These are phyloP conservation scores for Entomobrya multifasciata DNA, from an alignment of 2,888 invertebrate species.

Conservation along the genomic window DNA sequence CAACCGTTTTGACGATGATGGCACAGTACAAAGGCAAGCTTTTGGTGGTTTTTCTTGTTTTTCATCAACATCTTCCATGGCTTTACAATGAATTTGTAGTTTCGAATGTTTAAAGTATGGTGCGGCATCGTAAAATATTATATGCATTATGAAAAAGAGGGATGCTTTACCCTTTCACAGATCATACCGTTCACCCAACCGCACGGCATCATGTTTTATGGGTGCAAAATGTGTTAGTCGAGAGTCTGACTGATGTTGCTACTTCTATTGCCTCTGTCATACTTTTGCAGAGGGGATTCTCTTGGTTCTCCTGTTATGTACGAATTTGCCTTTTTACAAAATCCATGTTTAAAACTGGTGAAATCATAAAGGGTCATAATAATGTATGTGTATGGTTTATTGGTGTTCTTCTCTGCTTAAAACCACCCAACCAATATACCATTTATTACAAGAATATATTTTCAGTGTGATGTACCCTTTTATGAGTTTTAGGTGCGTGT, in stretches of 20 bases:
- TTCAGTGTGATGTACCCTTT: neutral
- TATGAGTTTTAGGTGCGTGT: no score
- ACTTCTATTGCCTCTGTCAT: neutral
- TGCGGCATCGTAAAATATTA: no score
- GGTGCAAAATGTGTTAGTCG: conserved; percentile 31
- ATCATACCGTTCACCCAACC: conserved; percentile 21
- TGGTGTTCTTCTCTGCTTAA: conserved; percentile 28
- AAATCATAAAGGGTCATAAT: conserved; percentile 49
- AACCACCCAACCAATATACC: conserved; percentile 27
- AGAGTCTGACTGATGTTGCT: neutral
- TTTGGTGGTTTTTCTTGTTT: conserved; percentile 37
- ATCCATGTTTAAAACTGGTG: conserved; percentile 35
- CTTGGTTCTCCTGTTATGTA: no score
- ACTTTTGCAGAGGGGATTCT: neutral
- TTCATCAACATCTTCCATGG: neutral
- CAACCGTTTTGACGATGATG: neutral
- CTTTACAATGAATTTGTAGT: conserved; percentile 26
- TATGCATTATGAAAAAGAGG: conserved; percentile 20
- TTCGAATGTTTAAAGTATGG: neutral
- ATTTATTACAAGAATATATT: no score
- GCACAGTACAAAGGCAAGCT: neutral
- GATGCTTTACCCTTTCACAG: conserved; percentile 37
- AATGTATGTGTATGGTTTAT: conserved; percentile 42
- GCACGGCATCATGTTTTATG: conserved; percentile 56
- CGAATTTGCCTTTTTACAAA: neutral